phyloP scores from a whole-genome alignment of 2,113 vertebrate genomes.

The Caloenas nicobarica region DNA sequence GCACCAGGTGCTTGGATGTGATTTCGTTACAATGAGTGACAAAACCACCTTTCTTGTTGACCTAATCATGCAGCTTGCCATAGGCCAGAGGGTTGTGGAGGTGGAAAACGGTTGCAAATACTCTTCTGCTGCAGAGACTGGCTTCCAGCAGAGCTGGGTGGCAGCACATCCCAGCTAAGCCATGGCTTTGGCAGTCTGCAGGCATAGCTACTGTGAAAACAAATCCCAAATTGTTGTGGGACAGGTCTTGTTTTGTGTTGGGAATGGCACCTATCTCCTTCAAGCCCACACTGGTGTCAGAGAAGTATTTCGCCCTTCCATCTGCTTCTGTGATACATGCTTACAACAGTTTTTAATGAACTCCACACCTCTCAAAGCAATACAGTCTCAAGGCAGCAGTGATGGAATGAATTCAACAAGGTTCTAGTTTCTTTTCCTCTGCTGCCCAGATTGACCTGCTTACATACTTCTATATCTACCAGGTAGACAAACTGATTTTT shows the following conservation, averaged over 20 bases:
- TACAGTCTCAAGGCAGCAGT: not conserved
- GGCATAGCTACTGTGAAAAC: not conserved
- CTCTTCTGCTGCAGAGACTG: not conserved
- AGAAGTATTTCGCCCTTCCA: not conserved
- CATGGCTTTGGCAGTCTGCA: not conserved
- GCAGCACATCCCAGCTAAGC: not conserved
- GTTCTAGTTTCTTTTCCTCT: not conserved
- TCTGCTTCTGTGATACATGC: not conserved
- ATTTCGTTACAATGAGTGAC: not conserved
- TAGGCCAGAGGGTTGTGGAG: not conserved
- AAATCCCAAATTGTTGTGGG: not conserved
- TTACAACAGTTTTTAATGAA: not conserved
- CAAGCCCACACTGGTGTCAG: not conserved
- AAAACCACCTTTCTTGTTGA: not conserved
- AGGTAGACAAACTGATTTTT: not conserved
- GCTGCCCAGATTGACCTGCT: not conserved
- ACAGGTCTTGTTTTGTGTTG: not conserved
- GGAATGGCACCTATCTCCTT: not conserved
- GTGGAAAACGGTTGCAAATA: not conserved
- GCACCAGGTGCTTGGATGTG: fast-evolving
- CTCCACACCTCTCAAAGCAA: not conserved
- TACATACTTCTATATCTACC: not conserved
- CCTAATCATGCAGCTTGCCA: not conserved
- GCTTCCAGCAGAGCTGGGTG: not conserved
- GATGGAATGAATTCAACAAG: not conserved